phyloP scores from a whole-genome alignment of 1,140 invertebrate species.

The Drosophila pruinosa region DNA sequence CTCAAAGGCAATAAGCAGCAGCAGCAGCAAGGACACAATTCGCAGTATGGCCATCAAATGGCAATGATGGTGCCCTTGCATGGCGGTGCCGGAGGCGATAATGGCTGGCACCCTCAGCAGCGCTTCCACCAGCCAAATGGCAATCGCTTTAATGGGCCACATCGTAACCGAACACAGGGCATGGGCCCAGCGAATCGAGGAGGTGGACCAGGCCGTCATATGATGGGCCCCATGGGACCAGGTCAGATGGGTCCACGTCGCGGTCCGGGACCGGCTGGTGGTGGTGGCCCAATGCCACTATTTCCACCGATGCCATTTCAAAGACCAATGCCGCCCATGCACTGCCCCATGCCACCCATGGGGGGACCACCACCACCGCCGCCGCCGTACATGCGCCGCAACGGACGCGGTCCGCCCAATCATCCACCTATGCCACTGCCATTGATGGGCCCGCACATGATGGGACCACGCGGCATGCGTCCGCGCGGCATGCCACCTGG shows the following conservation, averaged over 20 bases:
- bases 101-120: conserved; percentile 44
- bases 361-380: conserved; percentile 53
- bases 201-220: conserved; percentile 27
- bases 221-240: conserved; percentile 56
- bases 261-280: conserved; percentile 8
- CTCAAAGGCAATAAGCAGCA: conserved; percentile 38
- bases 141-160: conserved; percentile 48
- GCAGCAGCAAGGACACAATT: conserved; percentile 33
- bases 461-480: conserved; percentile 54
- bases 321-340: conserved; percentile 52
- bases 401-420: conserved; percentile 42
- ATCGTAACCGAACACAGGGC: conserved; percentile 13
- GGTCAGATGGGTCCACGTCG: conserved; percentile 49
- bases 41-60: conserved; percentile 36
- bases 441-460: conserved; percentile 59
- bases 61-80: conserved; percentile 1
- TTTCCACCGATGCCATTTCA: conserved; percentile 54
- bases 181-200: conserved; percentile 40
- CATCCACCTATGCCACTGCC: conserved; percentile 50
- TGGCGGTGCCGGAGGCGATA: conserved; percentile 14
- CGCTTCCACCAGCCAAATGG: conserved; percentile 32
- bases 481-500: conserved; percentile 47
- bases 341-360: conserved; percentile 53
- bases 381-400: conserved; percentile 64
- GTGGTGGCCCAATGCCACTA: conserved; percentile 48